Evolutionary conservation across 2,888 invertebrate genomes (phyloP).

Genomic region (Mechanitis messenoides): DNA sequence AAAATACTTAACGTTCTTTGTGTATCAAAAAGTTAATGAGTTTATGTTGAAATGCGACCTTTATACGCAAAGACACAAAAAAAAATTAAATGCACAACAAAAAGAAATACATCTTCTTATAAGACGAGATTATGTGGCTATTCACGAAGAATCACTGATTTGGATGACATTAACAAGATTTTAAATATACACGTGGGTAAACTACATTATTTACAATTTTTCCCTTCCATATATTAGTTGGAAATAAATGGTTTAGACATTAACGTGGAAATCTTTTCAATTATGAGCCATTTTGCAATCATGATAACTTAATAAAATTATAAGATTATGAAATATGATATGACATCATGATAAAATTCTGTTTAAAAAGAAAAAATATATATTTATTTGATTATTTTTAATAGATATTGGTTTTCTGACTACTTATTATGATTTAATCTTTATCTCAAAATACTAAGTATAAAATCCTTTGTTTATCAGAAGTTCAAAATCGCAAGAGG

Average conservation of each 20-base stretch:
- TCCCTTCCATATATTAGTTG: neutral
- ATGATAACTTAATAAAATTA: too few species aligned
- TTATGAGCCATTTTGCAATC: too few species aligned
- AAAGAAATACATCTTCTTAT: constrained; percentile 12
- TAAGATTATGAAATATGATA: too few species aligned
- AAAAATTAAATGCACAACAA: constrained; percentile 6
- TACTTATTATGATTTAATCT: too few species aligned
- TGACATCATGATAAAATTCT: too few species aligned
- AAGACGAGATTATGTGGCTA: constrained; percentile 8
- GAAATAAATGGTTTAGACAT: too few species aligned
- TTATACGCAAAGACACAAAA: constrained; percentile 3
- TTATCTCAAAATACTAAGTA: too few species aligned
- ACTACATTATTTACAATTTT: neutral
- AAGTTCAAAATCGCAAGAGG: constrained; percentile 34
- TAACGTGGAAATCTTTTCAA: too few species aligned
- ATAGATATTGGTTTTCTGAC: too few species aligned
- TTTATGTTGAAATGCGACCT: constrained; percentile 12
- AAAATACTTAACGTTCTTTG: neutral
- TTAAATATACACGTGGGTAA: constrained; percentile 37
- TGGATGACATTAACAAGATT: constrained; percentile 37
- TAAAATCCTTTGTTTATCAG: constrained; percentile 29
- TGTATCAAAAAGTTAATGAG: neutral
- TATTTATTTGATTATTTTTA: too few species aligned
- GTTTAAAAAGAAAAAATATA: too few species aligned
- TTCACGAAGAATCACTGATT: constrained; percentile 13